phyloP scores from a whole-genome alignment of 2,797 vertebrate genomes.

The Molossus molossus region DNA sequence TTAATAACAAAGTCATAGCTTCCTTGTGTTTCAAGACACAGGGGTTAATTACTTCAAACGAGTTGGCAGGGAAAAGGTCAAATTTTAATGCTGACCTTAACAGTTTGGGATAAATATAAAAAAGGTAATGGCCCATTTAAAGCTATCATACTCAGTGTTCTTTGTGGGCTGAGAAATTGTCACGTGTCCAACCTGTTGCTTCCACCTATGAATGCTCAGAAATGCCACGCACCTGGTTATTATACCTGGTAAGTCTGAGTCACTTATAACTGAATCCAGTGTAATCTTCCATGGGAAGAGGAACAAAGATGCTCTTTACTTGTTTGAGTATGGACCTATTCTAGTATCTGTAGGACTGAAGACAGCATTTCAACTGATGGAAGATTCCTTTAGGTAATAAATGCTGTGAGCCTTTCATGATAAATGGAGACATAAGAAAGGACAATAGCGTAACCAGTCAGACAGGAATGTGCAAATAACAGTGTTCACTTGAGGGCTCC shows the following conservation, averaged over 20 bases:
- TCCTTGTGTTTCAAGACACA: slow-evolving; percentile 84
- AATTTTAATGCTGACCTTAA: slow-evolving; percentile 81
- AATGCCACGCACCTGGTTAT: background rate
- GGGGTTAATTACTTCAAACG: slow-evolving; percentile 87
- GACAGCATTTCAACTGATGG: background rate
- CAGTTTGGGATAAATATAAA: slow-evolving; percentile 79
- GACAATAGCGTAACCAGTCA: background rate
- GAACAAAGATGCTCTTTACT: background rate
- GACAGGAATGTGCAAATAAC: background rate
- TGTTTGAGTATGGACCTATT: background rate
- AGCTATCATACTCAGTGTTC: background rate
- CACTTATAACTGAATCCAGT: slow-evolving; percentile 23
- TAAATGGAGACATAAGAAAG: background rate
- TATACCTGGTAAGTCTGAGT: background rate
- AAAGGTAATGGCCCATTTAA: slow-evolving; percentile 71
- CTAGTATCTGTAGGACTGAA: background rate
- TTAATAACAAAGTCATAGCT: slow-evolving; percentile 87
- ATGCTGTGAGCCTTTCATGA: background rate
- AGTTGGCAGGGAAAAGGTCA: slow-evolving; percentile 82
- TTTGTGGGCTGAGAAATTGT: background rate
- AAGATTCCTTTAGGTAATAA: background rate
- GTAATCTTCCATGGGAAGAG: background rate
- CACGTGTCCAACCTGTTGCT: background rate
- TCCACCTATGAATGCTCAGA: background rate
- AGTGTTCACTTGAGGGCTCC: background rate